Evolutionary conservation across 2,797 vertebrate genomes (phyloP), one percentile per base, ranked within the genome.

Genomic region (Pantherophis alleghaniensis): DNA sequence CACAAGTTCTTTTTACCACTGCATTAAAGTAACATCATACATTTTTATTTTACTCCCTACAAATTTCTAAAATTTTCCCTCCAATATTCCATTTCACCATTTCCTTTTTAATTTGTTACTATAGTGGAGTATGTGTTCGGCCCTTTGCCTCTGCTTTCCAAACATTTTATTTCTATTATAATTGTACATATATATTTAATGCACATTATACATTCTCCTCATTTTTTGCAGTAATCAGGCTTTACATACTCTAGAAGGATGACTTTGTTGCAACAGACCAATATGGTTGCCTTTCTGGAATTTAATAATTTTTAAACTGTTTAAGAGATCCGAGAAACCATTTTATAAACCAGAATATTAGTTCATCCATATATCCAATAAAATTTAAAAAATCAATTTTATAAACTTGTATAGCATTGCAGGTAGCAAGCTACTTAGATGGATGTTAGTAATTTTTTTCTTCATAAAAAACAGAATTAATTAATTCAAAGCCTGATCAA

Each of bases 361-460:
- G 74, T 55, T 79, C 91, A n/a, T 91, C 91, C 95, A 53, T 11
- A 91, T 51, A 92, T 42, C 94, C 18, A 53, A 1, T 59, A 87
- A 87, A 63, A 37, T 16, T 57, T 28, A 89, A 79, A 7, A 91
- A 83, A 90, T 5, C 5, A 1, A 55, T 92, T 93, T 86, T 79
- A 83, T 47, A 63, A 18, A 89, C 63, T 93, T 88, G 0, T 37
- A 88, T 87, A 89, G 87, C 12, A 5, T 11, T 94, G 92, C 88
- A 87, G 92, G 22, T 12, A 92, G 91, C 66, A 91, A 32, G 7
- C 22, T 0, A 14, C 56, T 1, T 11, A 24, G 14, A 92, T 93
- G 0, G 24, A 4, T 90, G 2, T 26, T 13, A 37, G 88, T n/a
- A 74, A 32, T 11, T 51, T 51, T 13, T 91, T 42, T 32, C 93